phyloP scores from a whole-genome alignment of 2,113 vertebrate genomes.

The Petroica traversi region DNA sequence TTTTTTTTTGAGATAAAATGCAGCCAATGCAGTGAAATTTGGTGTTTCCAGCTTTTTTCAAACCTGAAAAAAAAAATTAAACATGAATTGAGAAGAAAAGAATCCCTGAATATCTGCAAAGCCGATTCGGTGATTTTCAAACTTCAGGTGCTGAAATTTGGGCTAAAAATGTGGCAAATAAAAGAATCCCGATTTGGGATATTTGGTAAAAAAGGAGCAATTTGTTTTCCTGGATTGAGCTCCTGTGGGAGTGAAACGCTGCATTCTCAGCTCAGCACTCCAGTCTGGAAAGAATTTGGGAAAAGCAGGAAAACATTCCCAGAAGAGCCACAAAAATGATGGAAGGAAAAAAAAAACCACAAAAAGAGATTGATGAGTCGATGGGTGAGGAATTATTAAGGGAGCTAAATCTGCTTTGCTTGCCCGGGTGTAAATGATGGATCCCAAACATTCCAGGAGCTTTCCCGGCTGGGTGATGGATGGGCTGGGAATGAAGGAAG shows the following conservation, averaged over 20 bases:
- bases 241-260: background rate
- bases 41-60: background rate
- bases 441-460: background rate
- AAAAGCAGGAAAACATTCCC: background rate
- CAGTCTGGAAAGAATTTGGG: background rate
- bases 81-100: background rate
- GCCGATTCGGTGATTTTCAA: background rate
- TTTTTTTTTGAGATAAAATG: background rate
- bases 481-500: background rate
- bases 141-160: background rate
- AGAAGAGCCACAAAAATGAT: background rate
- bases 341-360: no score
- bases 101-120: background rate
- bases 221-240: fast-evolving
- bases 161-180: background rate
- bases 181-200: background rate
- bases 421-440: background rate
- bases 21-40: background rate
- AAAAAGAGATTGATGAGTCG: background rate
- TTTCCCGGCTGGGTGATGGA: background rate
- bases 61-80: background rate
- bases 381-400: background rate
- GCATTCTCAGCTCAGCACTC: background rate
- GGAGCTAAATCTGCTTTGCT: background rate
- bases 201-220: background rate